A percentile compares a stretch with the other conserved stretches of the same genome.
phyloP scores from a whole-genome alignment of 2,113 vertebrate genomes.

The Protobothrops flavoviridis region DNA sequence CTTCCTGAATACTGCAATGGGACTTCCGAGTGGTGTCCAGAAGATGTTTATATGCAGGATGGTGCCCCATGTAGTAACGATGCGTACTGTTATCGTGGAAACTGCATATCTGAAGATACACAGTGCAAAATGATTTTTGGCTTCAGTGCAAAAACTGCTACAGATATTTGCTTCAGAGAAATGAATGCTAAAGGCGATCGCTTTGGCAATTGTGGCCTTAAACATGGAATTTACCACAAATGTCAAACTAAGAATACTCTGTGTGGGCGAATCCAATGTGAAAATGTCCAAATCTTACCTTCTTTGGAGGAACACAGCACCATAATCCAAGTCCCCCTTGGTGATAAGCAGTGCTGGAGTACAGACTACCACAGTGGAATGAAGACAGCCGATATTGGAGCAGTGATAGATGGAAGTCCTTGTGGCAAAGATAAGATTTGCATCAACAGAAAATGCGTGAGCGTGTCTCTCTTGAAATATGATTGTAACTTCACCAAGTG shows the following conservation, averaged over 20 bases:
- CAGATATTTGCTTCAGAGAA: conserved; percentile 16
- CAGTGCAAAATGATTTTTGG: conserved; percentile 74
- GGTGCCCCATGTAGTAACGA: conserved; percentile 59
- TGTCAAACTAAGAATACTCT: conserved; percentile 16
- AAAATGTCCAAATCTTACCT: conserved; percentile 23
- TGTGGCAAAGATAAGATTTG: conserved; percentile 1
- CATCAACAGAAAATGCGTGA: rapidly evolving
- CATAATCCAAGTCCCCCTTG: conserved; percentile 19
- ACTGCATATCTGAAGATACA: conserved; percentile 67
- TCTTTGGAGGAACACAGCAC: neutral
- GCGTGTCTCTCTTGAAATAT: neutral
- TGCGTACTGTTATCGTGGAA: conserved; percentile 69
- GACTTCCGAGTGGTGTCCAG: conserved; percentile 64
- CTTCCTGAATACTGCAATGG: conserved; percentile 71
- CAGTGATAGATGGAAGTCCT: neutral
- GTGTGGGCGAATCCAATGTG: conserved; percentile 45
- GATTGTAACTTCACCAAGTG: conserved; percentile 25
- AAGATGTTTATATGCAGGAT: conserved; percentile 69
- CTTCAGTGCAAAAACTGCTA: neutral
- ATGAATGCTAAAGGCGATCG: conserved; percentile 33
- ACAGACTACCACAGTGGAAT: neutral
- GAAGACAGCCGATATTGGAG: neutral
- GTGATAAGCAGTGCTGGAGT: neutral
- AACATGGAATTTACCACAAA: neutral
- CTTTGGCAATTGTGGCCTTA: conserved; percentile 42